Percentiles rank a stretch among this genome's conserved stretches.
Conservation (phyloP, 2,797 vertebrate genomes). For the Poecilia picta region DNA sequence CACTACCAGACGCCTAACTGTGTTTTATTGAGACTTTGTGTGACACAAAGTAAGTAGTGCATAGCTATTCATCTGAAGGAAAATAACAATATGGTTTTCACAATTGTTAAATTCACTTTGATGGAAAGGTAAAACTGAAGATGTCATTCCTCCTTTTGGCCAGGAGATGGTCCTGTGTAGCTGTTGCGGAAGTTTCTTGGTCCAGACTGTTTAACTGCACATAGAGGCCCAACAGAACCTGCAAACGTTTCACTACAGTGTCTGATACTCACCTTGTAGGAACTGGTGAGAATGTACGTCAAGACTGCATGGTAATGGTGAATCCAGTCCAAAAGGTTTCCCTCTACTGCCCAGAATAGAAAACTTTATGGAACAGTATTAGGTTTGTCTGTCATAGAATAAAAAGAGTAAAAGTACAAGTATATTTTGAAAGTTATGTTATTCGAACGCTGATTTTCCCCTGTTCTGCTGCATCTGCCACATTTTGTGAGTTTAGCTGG, state of each 20-base stretch:
- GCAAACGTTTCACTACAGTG: not conserved
- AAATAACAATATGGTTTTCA: not conserved
- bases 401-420: not conserved
- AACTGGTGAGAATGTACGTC: not conserved
- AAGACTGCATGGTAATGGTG: not conserved
- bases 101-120: not conserved
- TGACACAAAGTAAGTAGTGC: not conserved
- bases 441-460: not conserved
- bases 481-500: not conserved
- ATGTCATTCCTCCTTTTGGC: not conserved
- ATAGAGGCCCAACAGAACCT: not conserved
- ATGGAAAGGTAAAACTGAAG: not conserved
- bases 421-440: not conserved
- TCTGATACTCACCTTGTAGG: not conserved
- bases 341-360: not conserved
- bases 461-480: no score
- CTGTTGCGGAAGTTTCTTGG: not conserved
- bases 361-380: not conserved
- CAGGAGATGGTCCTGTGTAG: conserved; percentile 20
- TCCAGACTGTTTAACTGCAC: not conserved
- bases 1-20: not conserved
- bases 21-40: not conserved
- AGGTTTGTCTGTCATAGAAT: not conserved
- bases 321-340: not conserved
- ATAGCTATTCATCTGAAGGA: not conserved